Base-by-base conservation (phyloP, 1,140 invertebrate genomes). In the Ceratoteleas bidentatus region DNA sequence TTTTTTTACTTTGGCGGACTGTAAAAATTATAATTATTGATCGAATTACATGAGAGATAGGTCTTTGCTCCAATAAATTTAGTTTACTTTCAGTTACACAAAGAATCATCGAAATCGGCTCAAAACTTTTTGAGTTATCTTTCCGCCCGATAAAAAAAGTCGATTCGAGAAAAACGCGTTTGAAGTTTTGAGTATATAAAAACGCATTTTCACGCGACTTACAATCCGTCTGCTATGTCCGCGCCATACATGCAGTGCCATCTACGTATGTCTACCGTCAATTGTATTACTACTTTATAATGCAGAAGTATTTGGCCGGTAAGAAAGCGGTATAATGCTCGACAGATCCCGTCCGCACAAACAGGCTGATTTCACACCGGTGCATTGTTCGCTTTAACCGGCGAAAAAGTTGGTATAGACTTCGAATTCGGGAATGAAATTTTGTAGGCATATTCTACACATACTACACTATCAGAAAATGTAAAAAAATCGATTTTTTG, bases 151-250 rank as follows among this genome's bases (percentile, higher is more conserved):
- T 11, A 6, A 43, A 33, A 47, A 64, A 64, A 64, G 61, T 50
- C 33, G 13, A 52, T 64, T 40, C 16, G 47, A 64, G 47, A 64
- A 24, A 64, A 64, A 64, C 45, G 15, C 15, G 3, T 64, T 52
- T 64, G 52, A 64, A 64, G 49, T 50, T 64, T 47, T 43, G 43
- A 47, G 33, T 32, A 11, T 49, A 43, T 49, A 33, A 34, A 11
- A 49, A 16, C 10, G 10, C 40, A 49, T 47, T 47, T 47, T 54
- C n/a, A 61, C 10, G 45, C 15, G 47, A 32, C 24, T 49, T 49
- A 49, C 45, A 2, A 13, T 13, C 13, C 3, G 3, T 49, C 45
- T n/a, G 45, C 45, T 49, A 33, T 61, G 40, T 40, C 58, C 11
- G 38, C 6, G 34, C 38, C 43, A 61, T 49, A 61, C 62, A 24